phyloP scores from a whole-genome alignment of 2,888 invertebrate genomes.

The Byasa hedistus region DNA sequence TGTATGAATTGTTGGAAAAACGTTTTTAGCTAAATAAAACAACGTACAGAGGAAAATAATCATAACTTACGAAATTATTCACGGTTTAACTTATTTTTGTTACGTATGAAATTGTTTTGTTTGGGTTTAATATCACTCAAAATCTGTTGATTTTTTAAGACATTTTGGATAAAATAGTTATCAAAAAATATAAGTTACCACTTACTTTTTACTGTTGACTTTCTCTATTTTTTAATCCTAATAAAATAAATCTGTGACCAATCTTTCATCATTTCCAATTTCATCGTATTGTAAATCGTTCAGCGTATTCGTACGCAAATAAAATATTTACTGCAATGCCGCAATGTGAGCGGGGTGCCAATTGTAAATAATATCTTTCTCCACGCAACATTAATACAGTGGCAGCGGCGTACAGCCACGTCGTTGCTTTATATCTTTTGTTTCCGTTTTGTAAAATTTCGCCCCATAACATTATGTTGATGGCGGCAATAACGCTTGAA shows the following conservation, averaged over 20 bases:
- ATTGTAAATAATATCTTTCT: constrained; percentile 55
- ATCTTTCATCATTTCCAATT: not conserved
- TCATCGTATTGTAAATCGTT: not conserved
- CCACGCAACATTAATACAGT: constrained; percentile 60
- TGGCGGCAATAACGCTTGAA: constrained; percentile 76
- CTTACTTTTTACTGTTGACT: too few relatives aligned
- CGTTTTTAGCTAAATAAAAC: constrained; percentile 1
- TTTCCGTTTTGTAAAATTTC: constrained; percentile 78
- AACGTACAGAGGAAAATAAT: too few relatives aligned
- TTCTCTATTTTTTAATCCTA: too few relatives aligned
- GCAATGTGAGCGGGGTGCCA: constrained; percentile 36
- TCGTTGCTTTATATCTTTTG: constrained; percentile 70
- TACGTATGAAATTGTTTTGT: too few relatives aligned
- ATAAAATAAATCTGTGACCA: too few relatives aligned
- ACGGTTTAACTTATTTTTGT: too few relatives aligned
- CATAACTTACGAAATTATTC: too few relatives aligned
- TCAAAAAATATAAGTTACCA: too few relatives aligned
- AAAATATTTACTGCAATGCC: constrained; percentile 34
- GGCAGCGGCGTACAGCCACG: constrained; percentile 55
- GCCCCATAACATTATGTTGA: constrained; percentile 79
- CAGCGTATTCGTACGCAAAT: constrained; percentile 2
- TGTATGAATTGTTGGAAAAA: not conserved
- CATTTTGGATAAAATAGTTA: too few relatives aligned
- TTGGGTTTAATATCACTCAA: too few relatives aligned
- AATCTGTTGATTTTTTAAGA: too few relatives aligned